Percentiles rank a stretch among this genome's conserved stretches.
Evolutionary conservation across 2,113 vertebrate genomes (phyloP).

Genomic region (Alaudala cheleensis): DNA sequence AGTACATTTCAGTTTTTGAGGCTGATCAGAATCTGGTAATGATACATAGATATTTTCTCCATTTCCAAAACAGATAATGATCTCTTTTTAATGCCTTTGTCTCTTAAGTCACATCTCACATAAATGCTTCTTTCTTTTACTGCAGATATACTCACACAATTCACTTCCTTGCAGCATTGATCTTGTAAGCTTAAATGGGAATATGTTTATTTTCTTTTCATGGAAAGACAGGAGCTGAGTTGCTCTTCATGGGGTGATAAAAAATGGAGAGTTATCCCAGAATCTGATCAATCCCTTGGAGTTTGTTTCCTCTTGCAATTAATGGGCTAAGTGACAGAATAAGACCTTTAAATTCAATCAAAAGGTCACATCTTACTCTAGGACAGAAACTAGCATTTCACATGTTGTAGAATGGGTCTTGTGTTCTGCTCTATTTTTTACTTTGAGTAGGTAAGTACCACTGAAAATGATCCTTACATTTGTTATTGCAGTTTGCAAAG

Average conservation of each 20-base stretch:
- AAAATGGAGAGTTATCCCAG: neutral
- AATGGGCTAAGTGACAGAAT: neutral
- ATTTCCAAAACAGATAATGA: neutral
- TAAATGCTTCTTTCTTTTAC: constrained; percentile 13
- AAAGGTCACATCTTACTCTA: neutral
- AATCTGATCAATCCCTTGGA: neutral
- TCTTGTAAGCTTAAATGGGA: neutral
- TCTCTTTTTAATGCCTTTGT: constrained; percentile 14
- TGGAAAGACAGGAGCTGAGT: neutral
- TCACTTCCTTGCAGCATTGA: neutral
- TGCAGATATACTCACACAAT: neutral
- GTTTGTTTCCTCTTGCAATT: neutral
- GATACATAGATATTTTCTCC: neutral
- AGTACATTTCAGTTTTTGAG: neutral
- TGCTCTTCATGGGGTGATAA: neutral
- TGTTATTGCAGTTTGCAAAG: neutral
- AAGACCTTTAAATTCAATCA: neutral
- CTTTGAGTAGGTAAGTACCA: neutral
- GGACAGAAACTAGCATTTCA: neutral
- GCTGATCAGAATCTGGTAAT: constrained; percentile 10
- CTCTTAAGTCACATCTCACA: neutral
- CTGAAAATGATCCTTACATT: neutral
- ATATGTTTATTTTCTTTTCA: constrained; percentile 29
- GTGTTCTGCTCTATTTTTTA: neutral
- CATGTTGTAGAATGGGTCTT: neutral